Percentiles rank a stretch among this genome's conserved stretches.
Evolutionary conservation across 2,113 vertebrate species (phyloP).

Genomic region (Hystrix cristata): DNA sequence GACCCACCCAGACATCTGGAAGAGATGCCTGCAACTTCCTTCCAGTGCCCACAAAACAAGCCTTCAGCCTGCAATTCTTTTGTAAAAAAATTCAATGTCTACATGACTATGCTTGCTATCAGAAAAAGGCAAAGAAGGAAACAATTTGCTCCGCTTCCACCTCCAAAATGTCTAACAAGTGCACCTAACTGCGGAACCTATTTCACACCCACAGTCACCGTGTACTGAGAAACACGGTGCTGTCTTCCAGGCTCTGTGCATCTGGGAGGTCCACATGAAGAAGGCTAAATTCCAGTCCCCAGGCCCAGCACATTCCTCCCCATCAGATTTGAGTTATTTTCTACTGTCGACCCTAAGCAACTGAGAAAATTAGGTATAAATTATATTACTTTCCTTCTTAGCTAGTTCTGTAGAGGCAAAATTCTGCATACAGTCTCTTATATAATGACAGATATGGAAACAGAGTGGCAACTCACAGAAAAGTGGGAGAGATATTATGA

Average conservation of each 20-base stretch:
- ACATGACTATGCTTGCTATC: not conserved
- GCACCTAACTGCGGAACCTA: not conserved
- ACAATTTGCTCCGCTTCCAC: not conserved
- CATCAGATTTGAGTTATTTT: not conserved
- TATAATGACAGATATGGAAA: not conserved
- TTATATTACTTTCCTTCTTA: not conserved
- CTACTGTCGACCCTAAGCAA: not conserved
- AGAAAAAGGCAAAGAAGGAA: not conserved
- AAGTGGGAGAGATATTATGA: not conserved
- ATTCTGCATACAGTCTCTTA: not conserved
- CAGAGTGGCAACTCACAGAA: not conserved
- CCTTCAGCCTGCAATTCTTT: not conserved
- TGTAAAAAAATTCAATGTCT: not conserved
- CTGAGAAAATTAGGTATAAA: not conserved
- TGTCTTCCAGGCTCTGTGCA: not conserved
- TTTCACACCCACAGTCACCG: not conserved
- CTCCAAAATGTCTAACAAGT: not conserved
- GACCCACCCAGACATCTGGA: not conserved
- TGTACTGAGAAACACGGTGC: not conserved
- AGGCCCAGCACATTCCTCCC: not conserved
- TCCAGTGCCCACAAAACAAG: slow-evolving; percentile 2
- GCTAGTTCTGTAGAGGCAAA: slow-evolving; percentile 3
- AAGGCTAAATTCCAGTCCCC: not conserved
- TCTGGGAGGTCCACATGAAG: not conserved
- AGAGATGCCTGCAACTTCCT: slow-evolving; percentile 54